A percentile compares a stretch with the other conserved stretches of the same genome.
These are phyloP conservation scores for Zaprionus obscuricornis DNA, from an alignment of 2,888 invertebrate genomes.

Conservation along the genomic window DNA sequence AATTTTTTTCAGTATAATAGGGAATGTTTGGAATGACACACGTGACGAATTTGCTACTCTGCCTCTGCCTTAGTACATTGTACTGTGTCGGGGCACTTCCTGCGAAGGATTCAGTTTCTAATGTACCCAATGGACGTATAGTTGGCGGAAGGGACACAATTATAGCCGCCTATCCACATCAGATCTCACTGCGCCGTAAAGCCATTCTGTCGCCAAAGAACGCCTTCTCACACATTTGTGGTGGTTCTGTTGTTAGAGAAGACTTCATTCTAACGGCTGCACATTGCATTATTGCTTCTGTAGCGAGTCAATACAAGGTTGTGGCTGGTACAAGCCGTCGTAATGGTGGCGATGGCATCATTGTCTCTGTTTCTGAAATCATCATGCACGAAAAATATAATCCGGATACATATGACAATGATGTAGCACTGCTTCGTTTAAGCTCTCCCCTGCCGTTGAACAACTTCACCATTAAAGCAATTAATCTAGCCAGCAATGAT, in stretches of 20 bases:
- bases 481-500: slow-evolving; percentile 54
- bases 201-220: slow-evolving; percentile 31
- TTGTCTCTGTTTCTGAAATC: slow-evolving; percentile 84
- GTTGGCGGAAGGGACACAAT: slow-evolving; percentile 70
- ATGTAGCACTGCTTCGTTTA: slow-evolving; percentile 84
- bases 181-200: slow-evolving; percentile 72
- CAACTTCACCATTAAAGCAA: slow-evolving; percentile 68
- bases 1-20: slow-evolving; percentile 30
- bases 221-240: slow-evolving; percentile 69
- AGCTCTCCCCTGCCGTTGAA: slow-evolving; percentile 66
- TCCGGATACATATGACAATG: slow-evolving; percentile 83
- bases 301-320: slow-evolving; percentile 72
- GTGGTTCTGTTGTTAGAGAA: slow-evolving; percentile 66
- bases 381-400: slow-evolving; percentile 84
- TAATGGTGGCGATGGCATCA: slow-evolving; percentile 82
- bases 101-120: slow-evolving; percentile 32
- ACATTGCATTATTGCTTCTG: slow-evolving; percentile 66
- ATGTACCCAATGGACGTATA: slow-evolving; percentile 62
- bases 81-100: slow-evolving; percentile 27
- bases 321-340: slow-evolving; percentile 85
- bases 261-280: slow-evolving; percentile 74
- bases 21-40: slow-evolving; percentile 44
- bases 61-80: slow-evolving; percentile 31
- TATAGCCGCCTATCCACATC: slow-evolving; percentile 69
- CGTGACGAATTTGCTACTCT: slow-evolving; percentile 9